Evolutionary conservation across 2,797 vertebrate genomes (phyloP).

Genomic region (Siniperca scherzeri): DNA sequence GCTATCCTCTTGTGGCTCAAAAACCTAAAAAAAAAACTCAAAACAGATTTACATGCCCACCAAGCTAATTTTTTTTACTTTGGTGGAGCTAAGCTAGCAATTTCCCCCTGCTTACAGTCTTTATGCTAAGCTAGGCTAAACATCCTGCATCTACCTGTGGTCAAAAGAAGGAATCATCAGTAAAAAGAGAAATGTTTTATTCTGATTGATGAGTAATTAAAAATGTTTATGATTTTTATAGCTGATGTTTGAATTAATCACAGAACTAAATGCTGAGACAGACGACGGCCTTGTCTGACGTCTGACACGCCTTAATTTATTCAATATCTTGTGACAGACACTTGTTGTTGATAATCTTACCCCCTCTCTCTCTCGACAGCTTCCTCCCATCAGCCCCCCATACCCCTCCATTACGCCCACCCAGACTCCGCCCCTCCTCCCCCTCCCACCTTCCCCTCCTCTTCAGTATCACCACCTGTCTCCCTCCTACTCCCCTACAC

Average conservation of each 20-base stretch:
- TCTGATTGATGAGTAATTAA: no score
- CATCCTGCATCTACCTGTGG: no score
- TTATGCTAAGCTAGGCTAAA: background rate
- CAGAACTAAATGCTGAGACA: no score
- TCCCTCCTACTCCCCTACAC: constrained; percentile 33
- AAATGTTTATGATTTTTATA: no score
- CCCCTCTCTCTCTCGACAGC: constrained; percentile 19
- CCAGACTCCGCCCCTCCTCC: constrained; percentile 4
- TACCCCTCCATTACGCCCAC: background rate
- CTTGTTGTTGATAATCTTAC: background rate
- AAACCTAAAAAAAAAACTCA: no score
- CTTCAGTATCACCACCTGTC: constrained; percentile 18
- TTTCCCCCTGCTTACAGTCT: background rate
- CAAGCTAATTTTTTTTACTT: no score
- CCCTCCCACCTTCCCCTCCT: background rate
- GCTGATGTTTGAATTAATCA: no score
- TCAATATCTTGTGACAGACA: background rate
- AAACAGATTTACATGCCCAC: no score
- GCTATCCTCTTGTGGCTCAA: no score
- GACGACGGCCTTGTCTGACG: background rate
- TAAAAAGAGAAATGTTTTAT: no score
- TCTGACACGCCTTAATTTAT: background rate
- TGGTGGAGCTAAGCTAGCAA: background rate
- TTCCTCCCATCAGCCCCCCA: constrained; percentile 41
- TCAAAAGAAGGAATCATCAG: no score